Base-by-base conservation (phyloP, 2,797 vertebrate species). In the Rhinoraja longicauda region DNA sequence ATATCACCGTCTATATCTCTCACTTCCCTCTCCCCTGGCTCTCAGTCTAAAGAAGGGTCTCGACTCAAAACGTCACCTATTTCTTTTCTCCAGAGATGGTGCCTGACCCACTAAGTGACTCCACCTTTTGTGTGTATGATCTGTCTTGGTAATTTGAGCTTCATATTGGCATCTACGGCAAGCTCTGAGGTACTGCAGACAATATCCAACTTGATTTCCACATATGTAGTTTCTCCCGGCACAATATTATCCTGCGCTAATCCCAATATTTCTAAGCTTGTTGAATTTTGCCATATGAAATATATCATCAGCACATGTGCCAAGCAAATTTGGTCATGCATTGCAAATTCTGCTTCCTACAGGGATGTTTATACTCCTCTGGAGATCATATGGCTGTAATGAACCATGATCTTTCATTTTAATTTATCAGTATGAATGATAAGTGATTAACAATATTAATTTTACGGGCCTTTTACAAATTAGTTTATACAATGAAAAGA, bases 331-430 rank as follows among this genome's bases (percentile, higher is more conserved):
- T 4, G 10, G 67, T 73, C 67, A 91, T 72, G 67, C 12, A 13
- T 73, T 73, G 24, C 67, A 91, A 91, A 91, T 91, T 17, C 36
- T 91, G 90, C 26, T 91, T 91, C 67, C 90, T 67, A 26, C n/a
- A 77, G 67, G 17, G 36, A 10, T 0, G 0, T 72, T 73, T 73
- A 91, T 91, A 24, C 10, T 45, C 67, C 84, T 39, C 67, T 45
- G 8, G 45, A 45, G 36, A 73, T 4, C 5, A 29, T 72, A 72
- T 1, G 84, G 64, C 5, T 88, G 29, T 15, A 70, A 21, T 91
- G 36, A 36, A 73, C 62, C 84, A 32, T 15, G 13, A 29, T 6
- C 36, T 91, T 29, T 91, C 90, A 53, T 17, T 67, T 67, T 67
- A 19, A 88, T 67, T 88, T 32, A 64, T 67, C 62, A 88, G n/a